A percentile compares a stretch with the other conserved stretches of the same genome.
phyloP scores from a whole-genome alignment of 2,888 invertebrate genomes.

The Heliconius ethilla region DNA sequence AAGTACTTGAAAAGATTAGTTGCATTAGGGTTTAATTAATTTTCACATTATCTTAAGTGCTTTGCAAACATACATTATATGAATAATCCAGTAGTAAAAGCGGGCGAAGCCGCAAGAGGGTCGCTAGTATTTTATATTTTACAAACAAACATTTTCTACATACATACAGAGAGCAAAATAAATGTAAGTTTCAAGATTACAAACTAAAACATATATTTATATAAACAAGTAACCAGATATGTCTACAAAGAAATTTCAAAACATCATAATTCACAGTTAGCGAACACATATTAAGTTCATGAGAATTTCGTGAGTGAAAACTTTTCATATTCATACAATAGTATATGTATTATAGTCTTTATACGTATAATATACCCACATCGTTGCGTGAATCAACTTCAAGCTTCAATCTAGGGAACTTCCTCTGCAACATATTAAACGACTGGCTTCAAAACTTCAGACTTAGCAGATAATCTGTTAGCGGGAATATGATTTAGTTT shows the following conservation, averaged over 20 bases:
- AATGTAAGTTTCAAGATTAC: background rate
- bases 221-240: slow-evolving; percentile 9
- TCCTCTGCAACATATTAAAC: slow-evolving; percentile 65
- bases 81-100: too few species aligned
- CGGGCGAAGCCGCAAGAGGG: too few species aligned
- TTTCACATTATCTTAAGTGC: too few species aligned
- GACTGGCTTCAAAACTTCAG: slow-evolving; percentile 64
- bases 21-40: too few species aligned
- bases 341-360: background rate
- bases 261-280: slow-evolving; percentile 18
- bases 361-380: slow-evolving; percentile 14
- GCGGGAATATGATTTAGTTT: slow-evolving; percentile 38
- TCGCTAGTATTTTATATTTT: background rate
- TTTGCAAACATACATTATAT: too few species aligned
- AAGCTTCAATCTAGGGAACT: slow-evolving; percentile 59
- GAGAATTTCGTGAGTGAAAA: slow-evolving; percentile 5
- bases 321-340: slow-evolving; percentile 17
- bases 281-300: slow-evolving; percentile 6
- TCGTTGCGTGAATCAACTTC: slow-evolving; percentile 39
- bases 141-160: background rate
- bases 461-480: slow-evolving; percentile 56
- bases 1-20: too few species aligned
- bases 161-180: background rate
- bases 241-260: slow-evolving; percentile 10
- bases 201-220: background rate